Percentiles rank a stretch among this genome's conserved stretches.
These are phyloP conservation scores for Nasonia vitripennis DNA, from an alignment of 1,140 invertebrate species.

Conservation along the genomic window DNA sequence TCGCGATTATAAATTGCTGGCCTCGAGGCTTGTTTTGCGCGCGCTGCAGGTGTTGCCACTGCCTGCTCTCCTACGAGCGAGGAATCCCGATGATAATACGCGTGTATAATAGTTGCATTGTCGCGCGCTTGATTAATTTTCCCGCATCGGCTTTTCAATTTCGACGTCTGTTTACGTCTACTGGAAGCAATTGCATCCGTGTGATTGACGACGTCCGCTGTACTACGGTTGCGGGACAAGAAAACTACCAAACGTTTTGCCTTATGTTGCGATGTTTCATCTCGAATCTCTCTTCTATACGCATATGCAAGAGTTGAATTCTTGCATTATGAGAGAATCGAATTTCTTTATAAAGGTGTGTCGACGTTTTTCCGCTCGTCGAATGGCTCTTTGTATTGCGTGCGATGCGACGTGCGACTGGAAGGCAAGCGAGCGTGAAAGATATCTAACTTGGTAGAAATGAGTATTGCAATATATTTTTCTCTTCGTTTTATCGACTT, in stretches of 20 bases:
- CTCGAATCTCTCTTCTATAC: background rate
- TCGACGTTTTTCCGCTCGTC: background rate
- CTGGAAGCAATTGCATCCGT: background rate
- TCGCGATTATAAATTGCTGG: background rate
- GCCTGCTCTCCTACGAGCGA: background rate
- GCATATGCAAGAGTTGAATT: background rate
- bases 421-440: background rate
- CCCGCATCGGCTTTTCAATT: background rate
- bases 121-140: slow-evolving; percentile 12
- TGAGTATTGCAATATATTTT: background rate
- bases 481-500: background rate
- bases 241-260: background rate
- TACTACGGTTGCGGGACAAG: background rate
- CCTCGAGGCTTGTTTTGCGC: background rate
- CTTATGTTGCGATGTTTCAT: background rate
- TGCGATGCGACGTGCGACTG: no score
- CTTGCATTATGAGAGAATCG: background rate
- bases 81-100: background rate
- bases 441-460: background rate
- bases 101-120: background rate
- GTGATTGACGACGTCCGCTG: background rate
- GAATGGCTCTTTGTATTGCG: background rate
- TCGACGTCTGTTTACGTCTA: background rate
- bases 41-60: background rate
- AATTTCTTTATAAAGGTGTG: background rate